Evolutionary conservation across 2,113 vertebrate species (phyloP).

Genomic region (Cryptomyrus ogoouensis): DNA sequence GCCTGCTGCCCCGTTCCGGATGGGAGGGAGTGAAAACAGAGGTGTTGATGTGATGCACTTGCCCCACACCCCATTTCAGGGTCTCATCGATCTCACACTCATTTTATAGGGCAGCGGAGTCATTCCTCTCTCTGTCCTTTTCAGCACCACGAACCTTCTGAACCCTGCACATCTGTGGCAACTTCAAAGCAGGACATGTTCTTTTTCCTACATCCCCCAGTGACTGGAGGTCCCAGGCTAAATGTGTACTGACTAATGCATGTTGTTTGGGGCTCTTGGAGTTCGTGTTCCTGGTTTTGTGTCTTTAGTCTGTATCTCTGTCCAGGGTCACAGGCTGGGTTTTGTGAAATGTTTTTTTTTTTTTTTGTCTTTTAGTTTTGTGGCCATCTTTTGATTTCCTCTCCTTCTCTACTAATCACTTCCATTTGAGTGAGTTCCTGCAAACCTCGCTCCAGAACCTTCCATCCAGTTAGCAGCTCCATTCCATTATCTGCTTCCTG

Average conservation of each 20-base stretch:
- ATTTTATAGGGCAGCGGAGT: neutral
- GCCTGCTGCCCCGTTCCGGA: neutral
- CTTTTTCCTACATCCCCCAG: neutral
- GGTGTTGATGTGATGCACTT: neutral
- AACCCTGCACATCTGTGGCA: neutral
- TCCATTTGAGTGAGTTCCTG: neutral
- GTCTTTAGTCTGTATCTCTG: neutral
- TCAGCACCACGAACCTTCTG: neutral
- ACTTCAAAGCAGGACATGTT: conserved; percentile 6
- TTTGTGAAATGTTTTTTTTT: neutral
- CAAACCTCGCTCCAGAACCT: neutral
- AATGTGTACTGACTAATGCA: neutral
- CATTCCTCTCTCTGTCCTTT: neutral
- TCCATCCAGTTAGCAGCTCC: neutral
- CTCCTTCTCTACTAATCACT: neutral
- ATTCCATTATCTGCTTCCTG: neutral
- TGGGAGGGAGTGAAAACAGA: neutral
- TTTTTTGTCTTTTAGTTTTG: neutral
- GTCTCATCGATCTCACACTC: neutral
- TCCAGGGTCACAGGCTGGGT: neutral
- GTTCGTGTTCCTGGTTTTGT: neutral
- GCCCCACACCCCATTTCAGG: neutral
- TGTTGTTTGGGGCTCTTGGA: neutral
- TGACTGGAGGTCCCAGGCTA: neutral
- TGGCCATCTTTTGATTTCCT: neutral